Conservation (phyloP, 2,888 invertebrate genomes). For the Argyra leucocephala region DNA sequence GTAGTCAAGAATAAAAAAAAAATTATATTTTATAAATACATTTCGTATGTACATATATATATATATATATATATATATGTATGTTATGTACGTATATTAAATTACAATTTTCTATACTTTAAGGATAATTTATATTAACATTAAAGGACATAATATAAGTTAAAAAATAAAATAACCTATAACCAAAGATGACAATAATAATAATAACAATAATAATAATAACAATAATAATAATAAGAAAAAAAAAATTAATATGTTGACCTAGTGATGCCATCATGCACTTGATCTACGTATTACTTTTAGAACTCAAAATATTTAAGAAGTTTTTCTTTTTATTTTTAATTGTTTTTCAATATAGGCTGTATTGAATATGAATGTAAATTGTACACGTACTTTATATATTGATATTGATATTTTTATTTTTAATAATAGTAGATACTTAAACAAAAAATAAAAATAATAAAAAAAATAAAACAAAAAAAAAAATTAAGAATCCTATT, state of each 20-base stretch:
- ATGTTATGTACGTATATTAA: background rate
- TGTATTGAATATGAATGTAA: no score
- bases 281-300: background rate
- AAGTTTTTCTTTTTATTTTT: background rate
- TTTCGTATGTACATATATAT: no score
- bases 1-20: background rate
- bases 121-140: background rate
- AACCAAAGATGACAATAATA: background rate
- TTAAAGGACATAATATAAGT: background rate
- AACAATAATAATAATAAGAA: constrained; percentile 1
- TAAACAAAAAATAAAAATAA: no score
- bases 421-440: no score
- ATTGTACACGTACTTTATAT: no score
- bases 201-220: no score
- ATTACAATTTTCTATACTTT: background rate
- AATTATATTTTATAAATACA: background rate
- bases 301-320: background rate
- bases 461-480: no score
- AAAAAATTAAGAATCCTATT: no score
- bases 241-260: background rate
- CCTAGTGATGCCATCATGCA: background rate
- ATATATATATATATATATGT: no score
- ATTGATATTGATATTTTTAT: no score
- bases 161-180: background rate
- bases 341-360: no score